Base-by-base conservation (phyloP, 2,113 vertebrate species). In the rabbit (Oryctolagus cuniculus) region DNA sequence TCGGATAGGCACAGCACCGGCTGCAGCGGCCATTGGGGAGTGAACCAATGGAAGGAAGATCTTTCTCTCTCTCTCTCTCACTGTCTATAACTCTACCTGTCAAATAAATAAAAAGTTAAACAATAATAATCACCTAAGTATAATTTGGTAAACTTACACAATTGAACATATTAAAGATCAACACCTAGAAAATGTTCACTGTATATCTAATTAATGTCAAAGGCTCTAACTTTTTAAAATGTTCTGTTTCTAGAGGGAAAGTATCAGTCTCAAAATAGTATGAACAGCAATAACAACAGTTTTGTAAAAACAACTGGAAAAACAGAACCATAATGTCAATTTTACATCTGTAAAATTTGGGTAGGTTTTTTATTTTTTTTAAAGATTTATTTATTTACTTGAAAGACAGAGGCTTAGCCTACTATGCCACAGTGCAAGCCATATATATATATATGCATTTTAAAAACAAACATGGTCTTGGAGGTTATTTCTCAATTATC, bases 401-500 rank as follows among this genome's bases (percentile, higher is more conserved):
- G 44, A 44, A 44, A 44, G 44, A 6, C 44, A 44, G 44, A 44
- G 44, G 7, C 44, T 44, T 44, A 44, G 44, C 44, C 44, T 44
- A 44, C 44, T 44, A 6, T 44, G 5, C 44, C 44, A 44, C 44
- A 44, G 44, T 44, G 81, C 73, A 89, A 90, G 29, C 36, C 63
- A 81, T 44, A 44, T 44, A 44, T 44, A 44, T 44, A 44, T 44
- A 44, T 44, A 44, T 44, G 44, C 66, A 95, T 88, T 90, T 94
- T 83, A 80, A 93, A 92, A 97, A 95, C 92, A 97, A 89, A 96
- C 55, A 85, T 73, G 0, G 15, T 58, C 13, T 80, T 89, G 95
- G 72, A 95, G 95, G 85, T 84, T 94, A 94, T 81, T 79, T 96
- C 70, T 96, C 94, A 96, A 93, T 25, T 80, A 73, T 87, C 73